Evolutionary conservation across 23 tunicate genomes (phyloP).

Genomic region (Phallusia fumigata): DNA sequence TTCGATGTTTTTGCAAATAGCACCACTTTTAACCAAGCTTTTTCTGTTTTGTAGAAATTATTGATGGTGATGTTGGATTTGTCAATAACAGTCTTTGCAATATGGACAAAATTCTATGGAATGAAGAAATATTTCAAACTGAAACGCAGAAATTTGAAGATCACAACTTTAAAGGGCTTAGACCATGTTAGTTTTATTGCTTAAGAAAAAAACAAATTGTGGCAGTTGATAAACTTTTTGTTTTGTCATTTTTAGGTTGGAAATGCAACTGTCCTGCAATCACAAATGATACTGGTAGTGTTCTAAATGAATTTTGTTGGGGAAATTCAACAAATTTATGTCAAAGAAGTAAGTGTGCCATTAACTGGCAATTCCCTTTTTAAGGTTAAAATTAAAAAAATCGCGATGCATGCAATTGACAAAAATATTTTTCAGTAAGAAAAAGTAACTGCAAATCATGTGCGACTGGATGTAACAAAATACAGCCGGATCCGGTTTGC

Average conservation of each 20-base stretch:
- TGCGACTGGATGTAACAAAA: constrained; percentile 23
- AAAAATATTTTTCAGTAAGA: constrained; percentile 2
- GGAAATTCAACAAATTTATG: constrained; percentile 39
- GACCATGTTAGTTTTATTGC: not conserved
- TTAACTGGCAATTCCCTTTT: too few relatives aligned
- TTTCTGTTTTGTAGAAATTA: constrained; percentile 53
- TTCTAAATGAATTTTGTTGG: constrained; percentile 37
- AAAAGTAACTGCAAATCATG: constrained; percentile 18
- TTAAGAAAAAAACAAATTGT: too few relatives aligned
- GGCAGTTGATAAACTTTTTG: not conserved
- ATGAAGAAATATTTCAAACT: constrained; percentile 36
- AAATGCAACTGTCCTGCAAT: not conserved
- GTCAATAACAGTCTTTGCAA: constrained; percentile 49
- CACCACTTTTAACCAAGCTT: not conserved
- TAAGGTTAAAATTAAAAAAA: too few relatives aligned
- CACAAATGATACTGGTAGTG: not conserved
- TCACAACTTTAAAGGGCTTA: not conserved
- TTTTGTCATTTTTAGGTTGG: not conserved
- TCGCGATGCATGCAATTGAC: too few relatives aligned
- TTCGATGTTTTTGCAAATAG: not conserved
- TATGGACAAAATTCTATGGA: constrained; percentile 60
- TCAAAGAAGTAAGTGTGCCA: constrained; percentile 39
- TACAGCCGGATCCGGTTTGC: constrained; percentile 30
- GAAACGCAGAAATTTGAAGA: constrained; percentile 12
- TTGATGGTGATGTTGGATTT: constrained; percentile 51